Percentiles rank a stretch among this genome's conserved stretches.
Evolutionary conservation across 1,140 invertebrate species (phyloP).

Genomic region (Calliphora vicina): DNA sequence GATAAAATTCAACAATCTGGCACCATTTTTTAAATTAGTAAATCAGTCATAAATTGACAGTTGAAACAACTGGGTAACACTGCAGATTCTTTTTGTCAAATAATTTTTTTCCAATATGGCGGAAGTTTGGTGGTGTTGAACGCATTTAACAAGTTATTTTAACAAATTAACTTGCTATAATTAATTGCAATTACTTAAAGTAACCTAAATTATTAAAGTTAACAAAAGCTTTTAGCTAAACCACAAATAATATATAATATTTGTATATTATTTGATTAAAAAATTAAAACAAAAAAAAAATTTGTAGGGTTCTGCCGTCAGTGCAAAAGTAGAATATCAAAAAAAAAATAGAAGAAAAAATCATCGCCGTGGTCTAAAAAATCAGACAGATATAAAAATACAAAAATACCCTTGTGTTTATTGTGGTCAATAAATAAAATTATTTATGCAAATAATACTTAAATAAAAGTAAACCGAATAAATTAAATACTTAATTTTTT

Average conservation of each 20-base stretch:
- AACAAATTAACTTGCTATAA: not conserved
- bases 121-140: conserved; percentile 27
- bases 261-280: not conserved
- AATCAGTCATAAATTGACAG: too few relatives aligned
- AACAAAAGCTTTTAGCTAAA: not conserved
- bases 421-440: too few relatives aligned
- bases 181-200: conserved; percentile 3
- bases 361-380: not conserved
- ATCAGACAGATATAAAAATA: conserved; percentile 8
- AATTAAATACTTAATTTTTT: not conserved
- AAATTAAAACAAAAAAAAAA: not conserved
- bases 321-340: conserved; percentile 9
- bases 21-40: too few relatives aligned
- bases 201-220: not conserved
- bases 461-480: not conserved
- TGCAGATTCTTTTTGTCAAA: conserved; percentile 3
- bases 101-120: conserved; percentile 30
- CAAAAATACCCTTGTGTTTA: too few relatives aligned
- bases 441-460: too few relatives aligned
- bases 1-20: too few relatives aligned
- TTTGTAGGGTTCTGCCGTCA: not conserved
- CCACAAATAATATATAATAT: not conserved
- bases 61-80: too few relatives aligned
- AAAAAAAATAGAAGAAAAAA: not conserved
- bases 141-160: conserved; percentile 28